These are phyloP conservation scores for Xestia xanthographa DNA, from an alignment of 2,888 invertebrate species.

Conservation along the genomic window DNA sequence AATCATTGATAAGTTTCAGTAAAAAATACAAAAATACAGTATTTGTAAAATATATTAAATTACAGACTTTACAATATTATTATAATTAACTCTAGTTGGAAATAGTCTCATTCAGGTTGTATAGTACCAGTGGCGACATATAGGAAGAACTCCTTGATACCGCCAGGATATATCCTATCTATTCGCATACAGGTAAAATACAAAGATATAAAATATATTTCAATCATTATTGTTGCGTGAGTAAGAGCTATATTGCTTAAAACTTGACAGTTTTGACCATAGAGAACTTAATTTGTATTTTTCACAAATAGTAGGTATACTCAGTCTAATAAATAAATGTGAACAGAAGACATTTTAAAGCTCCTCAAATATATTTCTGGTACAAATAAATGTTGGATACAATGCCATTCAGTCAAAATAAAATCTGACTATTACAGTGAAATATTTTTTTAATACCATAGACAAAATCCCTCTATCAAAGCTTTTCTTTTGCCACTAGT, in stretches of 20 bases:
- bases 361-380: not conserved
- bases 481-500: not conserved
- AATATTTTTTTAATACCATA: not conserved
- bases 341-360: not conserved
- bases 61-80: not conserved
- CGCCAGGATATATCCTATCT: conserved; percentile 13
- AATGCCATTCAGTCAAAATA: not conserved
- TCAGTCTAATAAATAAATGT: not conserved
- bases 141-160: conserved; percentile 23
- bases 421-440: not conserved
- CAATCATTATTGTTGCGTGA: conserved; percentile 16
- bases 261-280: conserved; percentile 1
- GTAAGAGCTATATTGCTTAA: conserved; percentile 21
- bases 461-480: not conserved
- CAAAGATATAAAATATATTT: conserved; percentile 42
- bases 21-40: conserved; percentile 28
- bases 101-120: conserved; percentile 25
- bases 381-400: not conserved
- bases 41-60: conserved; percentile 45
- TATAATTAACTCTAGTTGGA: not conserved
- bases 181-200: conserved; percentile 35
- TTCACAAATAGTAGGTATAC: not conserved
- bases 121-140: conserved; percentile 33
- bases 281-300: not conserved
- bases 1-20: not conserved